Evolutionary conservation across 2,888 invertebrate species (phyloP).

Genomic region (Furcula furcula): DNA sequence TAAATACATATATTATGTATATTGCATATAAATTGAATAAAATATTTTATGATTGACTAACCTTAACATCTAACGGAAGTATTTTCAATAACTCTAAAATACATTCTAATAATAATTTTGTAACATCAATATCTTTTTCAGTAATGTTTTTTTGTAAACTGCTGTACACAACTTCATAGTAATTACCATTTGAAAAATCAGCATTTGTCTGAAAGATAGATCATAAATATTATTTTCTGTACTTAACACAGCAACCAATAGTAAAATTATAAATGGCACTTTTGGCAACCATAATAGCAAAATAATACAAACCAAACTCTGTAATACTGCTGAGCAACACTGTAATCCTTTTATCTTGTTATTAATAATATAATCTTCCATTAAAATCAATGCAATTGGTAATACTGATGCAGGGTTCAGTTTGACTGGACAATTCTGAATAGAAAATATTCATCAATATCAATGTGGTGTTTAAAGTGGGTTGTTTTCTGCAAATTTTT

Average conservation of each 20-base stretch:
- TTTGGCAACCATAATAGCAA: too few relatives aligned
- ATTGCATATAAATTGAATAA: not conserved
- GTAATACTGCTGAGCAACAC: constrained; percentile 48
- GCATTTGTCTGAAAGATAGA: constrained; percentile 28
- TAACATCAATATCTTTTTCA: constrained; percentile 53
- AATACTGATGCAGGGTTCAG: constrained; percentile 48
- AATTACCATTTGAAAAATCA: constrained; percentile 59
- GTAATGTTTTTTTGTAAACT: constrained; percentile 45
- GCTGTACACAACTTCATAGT: constrained; percentile 64
- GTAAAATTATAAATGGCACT: too few relatives aligned
- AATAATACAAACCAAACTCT: constrained; percentile 56
- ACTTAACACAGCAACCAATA: too few relatives aligned
- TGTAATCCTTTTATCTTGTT: constrained; percentile 60
- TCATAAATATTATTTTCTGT: not conserved
- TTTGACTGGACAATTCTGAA: constrained; percentile 48
- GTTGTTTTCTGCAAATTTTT: too few relatives aligned
- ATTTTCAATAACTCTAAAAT: constrained; percentile 43
- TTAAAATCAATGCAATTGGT: constrained; percentile 54
- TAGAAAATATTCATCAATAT: too few relatives aligned
- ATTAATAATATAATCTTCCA: constrained; percentile 54
- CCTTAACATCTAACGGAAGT: constrained; percentile 50
- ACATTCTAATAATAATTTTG: constrained; percentile 46
- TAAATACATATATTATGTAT: not conserved
- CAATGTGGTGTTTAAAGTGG: too few relatives aligned
- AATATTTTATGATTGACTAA: constrained; percentile 19